These are phyloP conservation scores for Chlorodrepanis virens DNA, from an alignment of 2,113 vertebrate genomes.

Conservation along the genomic window DNA sequence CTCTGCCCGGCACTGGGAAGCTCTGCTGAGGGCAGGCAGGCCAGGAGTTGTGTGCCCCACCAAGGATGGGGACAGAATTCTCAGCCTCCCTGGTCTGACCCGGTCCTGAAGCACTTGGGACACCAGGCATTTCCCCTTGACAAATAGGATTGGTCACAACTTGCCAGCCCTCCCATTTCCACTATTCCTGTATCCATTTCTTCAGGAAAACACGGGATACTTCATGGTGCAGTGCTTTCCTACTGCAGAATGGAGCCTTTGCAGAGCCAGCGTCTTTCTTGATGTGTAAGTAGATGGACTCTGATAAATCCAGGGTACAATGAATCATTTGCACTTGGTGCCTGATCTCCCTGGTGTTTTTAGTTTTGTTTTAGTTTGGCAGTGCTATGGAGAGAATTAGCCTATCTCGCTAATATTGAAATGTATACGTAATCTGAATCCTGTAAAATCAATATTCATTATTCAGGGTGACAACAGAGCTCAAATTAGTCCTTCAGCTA, in stretches of 20 bases:
- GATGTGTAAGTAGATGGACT: not conserved
- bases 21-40: not conserved
- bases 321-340: not conserved
- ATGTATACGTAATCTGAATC: not conserved
- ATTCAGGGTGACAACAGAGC: not conserved
- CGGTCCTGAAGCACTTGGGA: not conserved
- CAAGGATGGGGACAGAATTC: not conserved
- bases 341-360: not conserved
- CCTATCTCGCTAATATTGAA: not conserved
- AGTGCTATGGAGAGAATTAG: not conserved
- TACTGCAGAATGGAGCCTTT: not conserved
- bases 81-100: not conserved
- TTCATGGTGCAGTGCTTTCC: not conserved
- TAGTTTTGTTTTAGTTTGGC: not conserved
- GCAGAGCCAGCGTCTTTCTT: not conserved
- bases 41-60: not conserved
- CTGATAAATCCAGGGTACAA: not conserved
- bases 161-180: not conserved
- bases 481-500: not conserved
- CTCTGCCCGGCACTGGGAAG: accelerated
- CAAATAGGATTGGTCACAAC: not conserved
- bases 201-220: not conserved
- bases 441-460: not conserved
- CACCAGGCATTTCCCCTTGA: not conserved
- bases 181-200: not conserved